These are phyloP conservation scores for Pararge aegeria DNA, from an alignment of 1,140 invertebrate genomes.

Conservation along the genomic window DNA sequence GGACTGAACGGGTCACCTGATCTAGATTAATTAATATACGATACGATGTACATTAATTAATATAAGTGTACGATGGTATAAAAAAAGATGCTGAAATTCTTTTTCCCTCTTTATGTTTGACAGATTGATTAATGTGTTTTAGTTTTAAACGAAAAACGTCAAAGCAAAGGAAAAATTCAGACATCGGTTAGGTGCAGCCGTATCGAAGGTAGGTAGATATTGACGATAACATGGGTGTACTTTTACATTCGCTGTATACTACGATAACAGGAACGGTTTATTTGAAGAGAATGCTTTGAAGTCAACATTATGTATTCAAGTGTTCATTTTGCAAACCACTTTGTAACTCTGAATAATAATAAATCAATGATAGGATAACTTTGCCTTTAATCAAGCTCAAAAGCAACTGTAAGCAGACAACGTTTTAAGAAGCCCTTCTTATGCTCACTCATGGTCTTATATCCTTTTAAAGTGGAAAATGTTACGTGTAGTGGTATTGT, in stretches of 20 bases:
- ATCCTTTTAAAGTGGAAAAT: background rate
- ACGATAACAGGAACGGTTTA: background rate
- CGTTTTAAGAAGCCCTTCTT: background rate
- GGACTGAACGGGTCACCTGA: too few species aligned
- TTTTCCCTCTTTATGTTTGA: too few species aligned
- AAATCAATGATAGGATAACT: background rate
- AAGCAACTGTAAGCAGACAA: background rate
- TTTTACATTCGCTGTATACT: conserved; percentile 9
- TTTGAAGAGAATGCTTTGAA: conserved; percentile 6
- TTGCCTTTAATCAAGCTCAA: background rate
- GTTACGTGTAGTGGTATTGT: too few species aligned
- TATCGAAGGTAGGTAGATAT: too few species aligned
- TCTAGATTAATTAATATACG: too few species aligned
- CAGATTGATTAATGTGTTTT: too few species aligned
- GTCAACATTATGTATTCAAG: conserved; percentile 12
- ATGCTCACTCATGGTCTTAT: too few species aligned
- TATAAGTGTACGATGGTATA: too few species aligned
- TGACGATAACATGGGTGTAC: background rate
- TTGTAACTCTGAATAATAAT: background rate
- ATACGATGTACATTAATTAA: too few species aligned
- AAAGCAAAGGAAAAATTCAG: too few species aligned
- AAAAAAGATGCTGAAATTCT: too few species aligned
- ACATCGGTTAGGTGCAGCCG: background rate
- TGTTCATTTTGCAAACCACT: conserved; percentile 9
- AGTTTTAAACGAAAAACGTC: too few species aligned